Evolutionary conservation across 2,113 vertebrate species (phyloP).

Genomic region (Cairina moschata): DNA sequence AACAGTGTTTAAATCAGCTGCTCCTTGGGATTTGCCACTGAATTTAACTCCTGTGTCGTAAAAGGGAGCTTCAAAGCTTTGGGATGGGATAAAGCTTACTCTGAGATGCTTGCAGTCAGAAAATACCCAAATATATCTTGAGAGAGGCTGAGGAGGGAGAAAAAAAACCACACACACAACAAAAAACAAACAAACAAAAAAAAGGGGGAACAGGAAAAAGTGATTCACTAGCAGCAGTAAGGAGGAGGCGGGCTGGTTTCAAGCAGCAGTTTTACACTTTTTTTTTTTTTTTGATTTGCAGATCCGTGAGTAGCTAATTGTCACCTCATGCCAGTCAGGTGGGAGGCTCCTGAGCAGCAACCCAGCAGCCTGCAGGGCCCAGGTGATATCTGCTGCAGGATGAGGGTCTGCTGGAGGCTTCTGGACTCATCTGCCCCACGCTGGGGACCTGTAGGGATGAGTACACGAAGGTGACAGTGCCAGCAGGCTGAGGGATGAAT

Average conservation of each 20-base stretch:
- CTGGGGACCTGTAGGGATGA: accelerated
- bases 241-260: neutral
- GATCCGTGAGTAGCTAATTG: neutral
- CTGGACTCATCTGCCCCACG: accelerated
- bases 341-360: neutral
- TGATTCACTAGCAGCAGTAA: neutral
- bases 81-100: neutral
- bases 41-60: neutral
- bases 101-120: neutral
- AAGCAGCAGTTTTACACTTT: neutral
- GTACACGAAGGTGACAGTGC: accelerated
- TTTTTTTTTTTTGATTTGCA: neutral
- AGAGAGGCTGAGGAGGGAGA: neutral
- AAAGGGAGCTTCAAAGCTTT: neutral
- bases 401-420: accelerated
- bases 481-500: neutral
- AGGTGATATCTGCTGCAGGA: neutral
- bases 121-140: neutral
- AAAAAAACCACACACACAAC: too few species aligned
- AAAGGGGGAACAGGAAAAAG: neutral
- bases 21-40: neutral
- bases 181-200: too few species aligned
- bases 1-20: neutral
- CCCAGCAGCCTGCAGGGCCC: neutral
- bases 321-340: neutral